phyloP scores from a whole-genome alignment of 1,140 invertebrate species.

The Drosophila ogumai region DNA sequence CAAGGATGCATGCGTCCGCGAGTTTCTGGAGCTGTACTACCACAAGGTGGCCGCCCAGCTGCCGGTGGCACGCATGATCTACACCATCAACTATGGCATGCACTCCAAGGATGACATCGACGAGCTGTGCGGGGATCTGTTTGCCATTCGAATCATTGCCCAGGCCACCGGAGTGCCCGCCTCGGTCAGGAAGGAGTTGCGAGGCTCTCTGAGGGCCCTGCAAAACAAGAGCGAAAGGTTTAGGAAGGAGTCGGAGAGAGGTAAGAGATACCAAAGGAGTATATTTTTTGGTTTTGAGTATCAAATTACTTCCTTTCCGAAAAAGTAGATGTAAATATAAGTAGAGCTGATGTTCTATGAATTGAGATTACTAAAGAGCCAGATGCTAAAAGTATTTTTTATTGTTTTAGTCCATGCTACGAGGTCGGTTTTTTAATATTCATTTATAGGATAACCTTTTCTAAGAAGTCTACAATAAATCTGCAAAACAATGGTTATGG shows the following conservation, averaged over 20 bases:
- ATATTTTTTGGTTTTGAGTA: too few species aligned
- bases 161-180: constrained; percentile 79
- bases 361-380: too few species aligned
- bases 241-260: constrained; percentile 68
- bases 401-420: too few species aligned
- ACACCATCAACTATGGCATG: constrained; percentile 82
- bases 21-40: constrained; percentile 83
- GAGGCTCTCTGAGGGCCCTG: constrained; percentile 75
- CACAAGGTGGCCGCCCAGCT: constrained; percentile 76
- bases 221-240: constrained; percentile 76
- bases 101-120: constrained; percentile 84
- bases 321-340: too few species aligned
- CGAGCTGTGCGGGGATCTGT: constrained; percentile 83
- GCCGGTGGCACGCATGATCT: constrained; percentile 81
- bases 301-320: too few species aligned
- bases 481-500: too few species aligned
- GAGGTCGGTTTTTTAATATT: too few species aligned
- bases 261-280: constrained; percentile 26
- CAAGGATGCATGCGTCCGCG: constrained; percentile 78
- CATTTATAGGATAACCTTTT: too few species aligned
- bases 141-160: constrained; percentile 82
- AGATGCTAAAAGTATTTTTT: too few species aligned
- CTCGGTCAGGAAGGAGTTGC: constrained; percentile 77
- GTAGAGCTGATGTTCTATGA: too few species aligned
- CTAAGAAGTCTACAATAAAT: too few species aligned